phyloP scores from a whole-genome alignment of 2,888 invertebrate genomes.

The Meloe dianella region DNA sequence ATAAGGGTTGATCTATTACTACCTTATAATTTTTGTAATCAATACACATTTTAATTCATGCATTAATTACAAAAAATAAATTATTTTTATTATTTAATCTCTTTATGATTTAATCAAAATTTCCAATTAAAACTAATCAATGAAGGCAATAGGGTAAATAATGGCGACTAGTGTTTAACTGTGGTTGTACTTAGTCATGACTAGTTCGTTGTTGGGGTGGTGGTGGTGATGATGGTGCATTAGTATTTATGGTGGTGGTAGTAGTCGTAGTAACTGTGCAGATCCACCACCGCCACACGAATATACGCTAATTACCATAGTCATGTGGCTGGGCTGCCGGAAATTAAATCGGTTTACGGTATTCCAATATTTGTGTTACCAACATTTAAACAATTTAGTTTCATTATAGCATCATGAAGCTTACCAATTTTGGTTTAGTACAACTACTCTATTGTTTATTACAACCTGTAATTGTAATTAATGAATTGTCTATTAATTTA shows the following conservation, averaged over 20 bases:
- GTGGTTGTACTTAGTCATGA: slow-evolving; percentile 55
- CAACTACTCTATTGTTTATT: slow-evolving; percentile 7
- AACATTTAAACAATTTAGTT: slow-evolving; percentile 59
- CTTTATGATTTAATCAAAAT: background rate
- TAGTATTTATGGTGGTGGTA: slow-evolving; percentile 18
- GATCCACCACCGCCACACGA: slow-evolving; percentile 53
- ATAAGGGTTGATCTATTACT: background rate
- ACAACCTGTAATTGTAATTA: background rate
- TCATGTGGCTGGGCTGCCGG: slow-evolving; percentile 57
- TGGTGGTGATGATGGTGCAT: slow-evolving; percentile 47
- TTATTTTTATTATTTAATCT: background rate
- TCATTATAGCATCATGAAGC: slow-evolving; percentile 51
- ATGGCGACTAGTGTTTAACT: slow-evolving; percentile 57
- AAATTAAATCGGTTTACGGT: slow-evolving; percentile 59
- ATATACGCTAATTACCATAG: slow-evolving; percentile 61
- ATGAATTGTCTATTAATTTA: background rate
- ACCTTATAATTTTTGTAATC: background rate
- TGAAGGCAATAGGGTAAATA: slow-evolving; percentile 57
- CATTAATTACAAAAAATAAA: too few species aligned
- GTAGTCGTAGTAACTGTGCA: background rate
- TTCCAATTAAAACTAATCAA: slow-evolving; percentile 45
- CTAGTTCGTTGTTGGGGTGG: slow-evolving; percentile 49
- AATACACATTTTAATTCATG: background rate
- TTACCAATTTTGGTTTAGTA: slow-evolving; percentile 11
- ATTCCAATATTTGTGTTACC: slow-evolving; percentile 57